Percentiles rank a stretch among this genome's conserved stretches.
These are phyloP conservation scores for Oncorhynchus kisutch DNA, from an alignment of 2,113 vertebrate species.

Conservation along the genomic window DNA sequence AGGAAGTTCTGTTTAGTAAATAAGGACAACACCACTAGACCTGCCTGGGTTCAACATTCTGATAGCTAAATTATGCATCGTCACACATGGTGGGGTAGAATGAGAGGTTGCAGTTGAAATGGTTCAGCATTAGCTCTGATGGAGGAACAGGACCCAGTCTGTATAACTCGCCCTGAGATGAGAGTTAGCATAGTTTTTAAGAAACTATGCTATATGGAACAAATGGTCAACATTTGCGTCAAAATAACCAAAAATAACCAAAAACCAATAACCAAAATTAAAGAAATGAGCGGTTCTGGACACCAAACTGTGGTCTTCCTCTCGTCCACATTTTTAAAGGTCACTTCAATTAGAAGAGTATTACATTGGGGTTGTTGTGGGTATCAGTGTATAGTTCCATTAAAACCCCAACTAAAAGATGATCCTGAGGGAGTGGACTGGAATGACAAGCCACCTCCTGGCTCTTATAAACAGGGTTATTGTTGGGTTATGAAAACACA, in stretches of 20 bases:
- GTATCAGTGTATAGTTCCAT: too few relatives aligned
- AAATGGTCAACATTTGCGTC: neutral
- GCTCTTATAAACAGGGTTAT: slow-evolving; percentile 2
- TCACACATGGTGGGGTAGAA: slow-evolving; percentile 69
- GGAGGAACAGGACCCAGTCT: slow-evolving; percentile 36
- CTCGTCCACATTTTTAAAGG: neutral
- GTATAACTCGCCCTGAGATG: slow-evolving; percentile 46
- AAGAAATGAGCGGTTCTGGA: neutral
- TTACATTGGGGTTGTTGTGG: too few relatives aligned
- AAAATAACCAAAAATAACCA: neutral
- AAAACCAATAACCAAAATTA: neutral
- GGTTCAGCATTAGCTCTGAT: slow-evolving; percentile 71
- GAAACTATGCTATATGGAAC: too few relatives aligned
- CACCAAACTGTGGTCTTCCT: neutral
- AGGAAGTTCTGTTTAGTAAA: slow-evolving; percentile 56
- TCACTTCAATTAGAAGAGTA: neutral
- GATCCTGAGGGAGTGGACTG: neutral
- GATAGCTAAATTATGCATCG: slow-evolving; percentile 75
- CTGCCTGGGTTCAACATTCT: slow-evolving; percentile 49
- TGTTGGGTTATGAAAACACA: neutral
- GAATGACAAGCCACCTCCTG: slow-evolving; percentile 7
- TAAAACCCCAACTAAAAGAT: neutral
- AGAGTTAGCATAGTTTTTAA: neutral
- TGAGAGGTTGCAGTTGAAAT: slow-evolving; percentile 64
- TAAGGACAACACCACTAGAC: slow-evolving; percentile 45